Evolutionary conservation across 2,113 vertebrate species (phyloP).

Genomic region (Miniopterus natalensis): DNA sequence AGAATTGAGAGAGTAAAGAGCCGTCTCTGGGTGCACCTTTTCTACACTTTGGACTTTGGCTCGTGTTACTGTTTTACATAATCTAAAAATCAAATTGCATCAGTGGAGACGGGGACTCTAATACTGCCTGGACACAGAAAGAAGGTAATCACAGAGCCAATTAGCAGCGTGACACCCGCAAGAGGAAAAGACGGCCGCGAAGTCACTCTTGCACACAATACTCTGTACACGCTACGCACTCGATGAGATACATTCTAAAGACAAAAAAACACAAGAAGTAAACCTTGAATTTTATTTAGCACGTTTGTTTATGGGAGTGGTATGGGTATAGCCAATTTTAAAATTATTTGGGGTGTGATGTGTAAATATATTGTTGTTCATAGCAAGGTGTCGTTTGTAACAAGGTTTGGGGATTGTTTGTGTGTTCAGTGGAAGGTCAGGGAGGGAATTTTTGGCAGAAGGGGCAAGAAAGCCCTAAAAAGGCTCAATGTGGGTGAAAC

Average conservation of each 20-base stretch:
- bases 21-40: background rate
- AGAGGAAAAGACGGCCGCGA: background rate
- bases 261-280: background rate
- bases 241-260: background rate
- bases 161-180: background rate
- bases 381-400: background rate
- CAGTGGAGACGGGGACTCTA: background rate
- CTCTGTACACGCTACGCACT: rapidly evolving
- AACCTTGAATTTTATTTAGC: background rate
- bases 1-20: background rate
- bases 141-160: background rate
- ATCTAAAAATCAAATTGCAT: background rate
- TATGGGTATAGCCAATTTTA: background rate
- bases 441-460: background rate
- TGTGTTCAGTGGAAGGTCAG: background rate
- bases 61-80: background rate
- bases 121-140: background rate
- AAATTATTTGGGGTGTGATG: background rate
- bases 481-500: background rate
- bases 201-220: background rate
- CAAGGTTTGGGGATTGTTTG: background rate
- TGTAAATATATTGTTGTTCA: background rate
- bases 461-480: conserved; percentile 1
- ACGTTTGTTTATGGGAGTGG: background rate
- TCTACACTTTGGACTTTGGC: background rate